phyloP scores from a whole-genome alignment of 2,113 vertebrate genomes.

The Notechis scutatus region DNA sequence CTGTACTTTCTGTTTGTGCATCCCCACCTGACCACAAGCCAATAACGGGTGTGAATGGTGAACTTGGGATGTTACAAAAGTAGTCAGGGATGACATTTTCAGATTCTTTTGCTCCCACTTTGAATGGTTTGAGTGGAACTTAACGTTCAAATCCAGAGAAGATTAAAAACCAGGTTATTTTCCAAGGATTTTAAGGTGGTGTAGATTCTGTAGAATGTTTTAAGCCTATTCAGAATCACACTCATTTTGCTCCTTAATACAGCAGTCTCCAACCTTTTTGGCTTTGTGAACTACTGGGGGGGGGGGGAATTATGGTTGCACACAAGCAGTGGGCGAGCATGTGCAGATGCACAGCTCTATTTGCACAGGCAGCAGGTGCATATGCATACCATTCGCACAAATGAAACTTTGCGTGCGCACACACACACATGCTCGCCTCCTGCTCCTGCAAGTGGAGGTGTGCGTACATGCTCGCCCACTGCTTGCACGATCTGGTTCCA shows the following conservation, averaged over 20 bases:
- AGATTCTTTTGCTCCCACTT: background rate
- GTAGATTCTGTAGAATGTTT: background rate
- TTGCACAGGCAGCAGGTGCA: background rate
- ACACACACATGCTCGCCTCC: background rate
- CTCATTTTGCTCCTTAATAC: background rate
- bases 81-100: background rate
- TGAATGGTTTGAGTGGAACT: background rate
- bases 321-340: fast-evolving
- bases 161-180: background rate
- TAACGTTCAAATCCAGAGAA: background rate
- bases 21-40: background rate
- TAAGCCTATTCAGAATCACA: background rate
- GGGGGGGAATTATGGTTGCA: background rate
- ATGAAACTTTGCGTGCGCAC: background rate
- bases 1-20: background rate
- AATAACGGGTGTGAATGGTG: background rate
- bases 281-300: background rate
- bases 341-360: background rate
- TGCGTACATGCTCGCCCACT: background rate
- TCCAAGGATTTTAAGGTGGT: background rate
- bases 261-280: background rate
- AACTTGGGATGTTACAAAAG: background rate
- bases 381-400: background rate
- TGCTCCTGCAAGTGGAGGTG: background rate
- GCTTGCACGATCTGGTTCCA: background rate